Conservation (phyloP, 2,113 vertebrate genomes). For the Girardinichthys multiradiatus region DNA sequence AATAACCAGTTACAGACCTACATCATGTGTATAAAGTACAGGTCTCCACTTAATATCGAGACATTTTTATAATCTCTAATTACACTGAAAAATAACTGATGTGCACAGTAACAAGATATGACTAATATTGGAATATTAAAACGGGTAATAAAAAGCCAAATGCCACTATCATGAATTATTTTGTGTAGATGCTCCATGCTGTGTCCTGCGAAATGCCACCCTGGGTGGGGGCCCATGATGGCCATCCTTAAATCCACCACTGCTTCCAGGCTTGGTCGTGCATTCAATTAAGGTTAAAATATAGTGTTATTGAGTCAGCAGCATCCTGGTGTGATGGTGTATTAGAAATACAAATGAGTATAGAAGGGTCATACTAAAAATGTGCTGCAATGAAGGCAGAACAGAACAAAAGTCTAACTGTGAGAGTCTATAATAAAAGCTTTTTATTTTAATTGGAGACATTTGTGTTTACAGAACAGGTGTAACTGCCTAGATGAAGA, state of each 20-base stretch:
- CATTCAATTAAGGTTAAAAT: conserved; percentile 59
- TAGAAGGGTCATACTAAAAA: conserved; percentile 36
- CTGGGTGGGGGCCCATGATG: background rate
- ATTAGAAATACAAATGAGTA: conserved; percentile 68
- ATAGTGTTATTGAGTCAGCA: conserved; percentile 65
- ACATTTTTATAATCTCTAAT: background rate
- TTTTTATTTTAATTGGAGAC: conserved; percentile 35
- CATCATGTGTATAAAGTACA: too few species aligned
- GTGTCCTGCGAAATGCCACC: background rate
- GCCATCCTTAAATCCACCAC: conserved; percentile 9
- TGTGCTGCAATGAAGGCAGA: conserved; percentile 21
- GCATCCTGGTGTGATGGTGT: conserved; percentile 56
- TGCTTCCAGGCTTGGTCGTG: conserved; percentile 39
- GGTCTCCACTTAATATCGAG: too few species aligned
- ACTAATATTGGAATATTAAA: background rate
- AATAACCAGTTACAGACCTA: too few species aligned
- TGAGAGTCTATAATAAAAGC: conserved; percentile 30
- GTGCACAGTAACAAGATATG: background rate
- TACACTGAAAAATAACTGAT: background rate
- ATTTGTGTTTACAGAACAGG: conserved; percentile 15
- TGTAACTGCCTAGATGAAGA: background rate
- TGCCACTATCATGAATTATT: background rate
- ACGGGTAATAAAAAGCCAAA: background rate
- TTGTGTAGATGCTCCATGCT: background rate
- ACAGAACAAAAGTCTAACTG: conserved; percentile 32